These are phyloP conservation scores for Euphonia xanthogaster DNA, from an alignment of 2,797 vertebrate species.

Conservation along the genomic window DNA sequence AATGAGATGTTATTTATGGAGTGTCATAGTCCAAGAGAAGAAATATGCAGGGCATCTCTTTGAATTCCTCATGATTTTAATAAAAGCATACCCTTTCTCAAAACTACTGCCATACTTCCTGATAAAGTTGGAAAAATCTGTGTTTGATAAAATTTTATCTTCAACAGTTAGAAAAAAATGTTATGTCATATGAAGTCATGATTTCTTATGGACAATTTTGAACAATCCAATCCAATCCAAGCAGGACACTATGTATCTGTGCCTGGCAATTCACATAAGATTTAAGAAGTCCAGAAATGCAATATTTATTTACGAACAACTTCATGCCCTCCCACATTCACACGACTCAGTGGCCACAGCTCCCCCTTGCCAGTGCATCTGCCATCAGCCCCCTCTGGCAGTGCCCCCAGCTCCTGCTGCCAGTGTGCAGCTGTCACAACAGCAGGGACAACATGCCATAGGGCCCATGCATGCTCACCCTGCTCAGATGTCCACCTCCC, in stretches of 20 bases:
- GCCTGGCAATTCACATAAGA: background rate
- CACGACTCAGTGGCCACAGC: accelerated
- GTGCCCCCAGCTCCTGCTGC: background rate
- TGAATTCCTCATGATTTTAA: background rate
- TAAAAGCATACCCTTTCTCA: background rate
- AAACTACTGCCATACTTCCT: background rate
- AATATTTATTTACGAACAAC: background rate
- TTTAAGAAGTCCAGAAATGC: background rate
- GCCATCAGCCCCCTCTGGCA: background rate
- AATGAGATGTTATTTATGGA: conserved; percentile 25
- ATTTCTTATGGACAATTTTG: background rate
- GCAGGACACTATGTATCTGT: background rate
- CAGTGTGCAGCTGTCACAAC: accelerated
- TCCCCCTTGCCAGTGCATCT: accelerated
- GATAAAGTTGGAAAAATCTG: background rate
- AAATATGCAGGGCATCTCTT: background rate
- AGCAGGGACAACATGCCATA: background rate
- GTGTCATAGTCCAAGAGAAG: background rate
- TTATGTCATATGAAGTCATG: background rate
- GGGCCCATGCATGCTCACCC: accelerated
- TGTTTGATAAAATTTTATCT: background rate
- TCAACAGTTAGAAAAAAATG: background rate
- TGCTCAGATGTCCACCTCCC: background rate
- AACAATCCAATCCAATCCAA: background rate
- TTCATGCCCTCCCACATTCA: accelerated